These are phyloP conservation scores for Periophthalmus modestus DNA, from an alignment of 2,113 vertebrate genomes.

Conservation along the genomic window DNA sequence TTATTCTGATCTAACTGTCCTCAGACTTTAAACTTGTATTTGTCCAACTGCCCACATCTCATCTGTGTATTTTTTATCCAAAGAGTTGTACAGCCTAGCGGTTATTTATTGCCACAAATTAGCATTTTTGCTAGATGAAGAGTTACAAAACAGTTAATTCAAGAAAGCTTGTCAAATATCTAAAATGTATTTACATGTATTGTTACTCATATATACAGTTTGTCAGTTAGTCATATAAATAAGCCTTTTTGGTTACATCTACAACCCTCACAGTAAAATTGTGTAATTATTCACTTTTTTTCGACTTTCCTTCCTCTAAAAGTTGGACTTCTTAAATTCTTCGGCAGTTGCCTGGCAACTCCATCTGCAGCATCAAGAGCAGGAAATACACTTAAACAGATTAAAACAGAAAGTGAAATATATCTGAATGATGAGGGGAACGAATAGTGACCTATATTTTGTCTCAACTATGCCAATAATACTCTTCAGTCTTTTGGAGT, in stretches of 20 bases:
- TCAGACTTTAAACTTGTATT: too few relatives aligned
- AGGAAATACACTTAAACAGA: background rate
- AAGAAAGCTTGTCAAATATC: too few relatives aligned
- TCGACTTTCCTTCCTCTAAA: background rate
- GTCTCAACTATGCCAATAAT: background rate
- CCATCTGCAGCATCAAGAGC: background rate
- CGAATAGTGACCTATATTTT: background rate
- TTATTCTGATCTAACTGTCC: too few relatives aligned
- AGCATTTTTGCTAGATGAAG: too few relatives aligned
- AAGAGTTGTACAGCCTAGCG: too few relatives aligned
- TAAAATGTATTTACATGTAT: too few relatives aligned
- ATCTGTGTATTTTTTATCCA: too few relatives aligned
- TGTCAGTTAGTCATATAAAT: background rate
- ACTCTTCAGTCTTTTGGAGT: background rate
- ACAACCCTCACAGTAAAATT: background rate
- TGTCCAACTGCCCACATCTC: too few relatives aligned
- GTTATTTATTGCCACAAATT: too few relatives aligned
- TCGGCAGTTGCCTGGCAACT: conserved; percentile 10
- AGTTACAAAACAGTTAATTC: too few relatives aligned
- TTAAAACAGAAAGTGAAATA: background rate
- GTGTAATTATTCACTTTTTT: background rate
- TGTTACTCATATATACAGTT: too few relatives aligned
- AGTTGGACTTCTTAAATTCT: background rate
- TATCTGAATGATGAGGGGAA: background rate
- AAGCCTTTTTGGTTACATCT: background rate